Percentiles rank a stretch among this genome's conserved stretches.
These are phyloP conservation scores for Tapera naevia DNA, from an alignment of 2,797 vertebrate species.

Conservation along the genomic window DNA sequence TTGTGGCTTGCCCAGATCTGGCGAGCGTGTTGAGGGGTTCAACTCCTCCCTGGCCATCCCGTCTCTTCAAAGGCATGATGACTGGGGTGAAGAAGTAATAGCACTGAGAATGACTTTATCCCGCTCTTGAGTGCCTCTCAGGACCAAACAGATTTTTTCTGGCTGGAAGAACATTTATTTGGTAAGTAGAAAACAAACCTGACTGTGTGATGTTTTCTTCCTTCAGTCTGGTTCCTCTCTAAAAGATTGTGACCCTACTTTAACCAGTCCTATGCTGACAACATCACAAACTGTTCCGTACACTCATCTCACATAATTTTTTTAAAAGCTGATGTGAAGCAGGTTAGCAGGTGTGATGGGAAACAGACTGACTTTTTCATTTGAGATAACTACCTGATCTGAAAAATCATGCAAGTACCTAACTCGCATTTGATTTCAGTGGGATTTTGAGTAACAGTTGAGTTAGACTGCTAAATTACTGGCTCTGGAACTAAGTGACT, in stretches of 20 bases:
- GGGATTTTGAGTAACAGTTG: background rate
- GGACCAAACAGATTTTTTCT: background rate
- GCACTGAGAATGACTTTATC: background rate
- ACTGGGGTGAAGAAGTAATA: background rate
- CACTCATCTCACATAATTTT: background rate
- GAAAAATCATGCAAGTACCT: background rate
- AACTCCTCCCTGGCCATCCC: background rate
- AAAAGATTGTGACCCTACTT: background rate
- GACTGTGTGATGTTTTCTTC: background rate
- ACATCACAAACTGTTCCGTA: background rate
- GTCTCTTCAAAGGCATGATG: background rate
- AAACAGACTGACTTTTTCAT: background rate
- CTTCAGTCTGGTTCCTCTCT: background rate
- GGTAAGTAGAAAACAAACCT: background rate
- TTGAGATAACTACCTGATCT: background rate
- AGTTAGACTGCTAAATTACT: background rate
- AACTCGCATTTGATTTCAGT: background rate
- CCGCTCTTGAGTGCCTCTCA: background rate
- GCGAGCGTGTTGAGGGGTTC: fast-evolving
- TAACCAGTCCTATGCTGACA: background rate
- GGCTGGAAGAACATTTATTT: background rate
- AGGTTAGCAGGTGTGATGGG: background rate
- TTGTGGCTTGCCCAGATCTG: fast-evolving
- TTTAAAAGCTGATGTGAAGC: background rate
- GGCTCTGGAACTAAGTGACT: fast-evolving